These are phyloP conservation scores for Hesperia comma DNA, from an alignment of 2,888 invertebrate species.

Conservation along the genomic window DNA sequence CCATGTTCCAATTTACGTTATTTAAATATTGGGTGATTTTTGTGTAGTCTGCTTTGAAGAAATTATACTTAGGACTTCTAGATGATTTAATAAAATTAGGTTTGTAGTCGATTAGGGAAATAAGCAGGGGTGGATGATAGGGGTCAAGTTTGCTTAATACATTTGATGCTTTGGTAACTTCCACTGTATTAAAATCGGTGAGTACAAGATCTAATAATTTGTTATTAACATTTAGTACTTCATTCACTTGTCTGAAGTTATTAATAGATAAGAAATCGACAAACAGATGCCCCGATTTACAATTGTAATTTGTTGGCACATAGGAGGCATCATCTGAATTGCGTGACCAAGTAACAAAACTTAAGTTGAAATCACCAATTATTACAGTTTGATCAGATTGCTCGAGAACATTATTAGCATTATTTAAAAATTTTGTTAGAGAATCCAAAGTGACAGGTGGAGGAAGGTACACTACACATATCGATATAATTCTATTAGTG, in stretches of 20 bases:
- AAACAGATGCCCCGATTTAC: background rate
- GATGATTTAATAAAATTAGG: constrained; percentile 15
- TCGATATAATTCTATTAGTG: background rate
- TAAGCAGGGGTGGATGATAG: constrained; percentile 25
- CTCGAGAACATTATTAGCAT: constrained; percentile 7
- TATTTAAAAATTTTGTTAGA: constrained; percentile 10
- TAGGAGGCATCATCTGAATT: background rate
- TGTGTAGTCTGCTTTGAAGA: constrained; percentile 30
- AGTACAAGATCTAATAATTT: constrained; percentile 30
- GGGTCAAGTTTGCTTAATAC: constrained; percentile 12
- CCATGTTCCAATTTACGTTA: constrained; percentile 12
- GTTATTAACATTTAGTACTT: constrained; percentile 25
- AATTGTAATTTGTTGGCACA: constrained; percentile 2
- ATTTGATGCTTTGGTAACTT: background rate
- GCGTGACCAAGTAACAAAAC: constrained; percentile 30
- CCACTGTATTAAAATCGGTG: background rate
- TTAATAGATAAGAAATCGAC: constrained; percentile 33
- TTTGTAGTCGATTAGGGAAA: background rate
- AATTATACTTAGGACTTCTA: constrained; percentile 19
- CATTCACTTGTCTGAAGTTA: constrained; percentile 28
- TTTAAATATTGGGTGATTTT: constrained; percentile 26
- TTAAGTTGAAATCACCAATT: background rate
- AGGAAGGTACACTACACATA: constrained; percentile 34
- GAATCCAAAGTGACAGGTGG: too few relatives aligned
- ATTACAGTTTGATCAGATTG: constrained; percentile 13